Evolutionary conservation across 2,113 vertebrate species (phyloP).

Genomic region (Callipepla squamata): DNA sequence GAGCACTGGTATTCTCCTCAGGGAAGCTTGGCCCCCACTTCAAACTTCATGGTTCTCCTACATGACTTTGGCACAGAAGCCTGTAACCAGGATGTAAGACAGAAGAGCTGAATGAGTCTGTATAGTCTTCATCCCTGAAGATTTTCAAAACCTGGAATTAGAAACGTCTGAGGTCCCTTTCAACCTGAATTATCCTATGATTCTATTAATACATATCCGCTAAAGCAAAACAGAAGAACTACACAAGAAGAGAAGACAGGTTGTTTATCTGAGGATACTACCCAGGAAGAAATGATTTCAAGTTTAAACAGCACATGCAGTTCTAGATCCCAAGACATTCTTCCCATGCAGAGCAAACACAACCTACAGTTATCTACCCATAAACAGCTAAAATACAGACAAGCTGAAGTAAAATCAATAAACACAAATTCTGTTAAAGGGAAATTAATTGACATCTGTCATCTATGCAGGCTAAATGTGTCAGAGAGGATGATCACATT

Average conservation of each 20-base stretch:
- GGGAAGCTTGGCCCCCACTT: background rate
- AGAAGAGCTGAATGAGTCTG: background rate
- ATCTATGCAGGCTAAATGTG: background rate
- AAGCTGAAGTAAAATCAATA: background rate
- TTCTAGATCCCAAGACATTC: background rate
- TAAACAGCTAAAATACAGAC: background rate
- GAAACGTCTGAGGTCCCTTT: background rate
- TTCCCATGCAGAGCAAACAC: background rate
- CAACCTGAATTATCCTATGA: background rate
- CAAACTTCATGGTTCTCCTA: background rate
- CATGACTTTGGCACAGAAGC: background rate
- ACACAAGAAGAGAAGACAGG: background rate
- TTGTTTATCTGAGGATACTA: background rate
- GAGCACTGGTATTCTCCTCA: background rate
- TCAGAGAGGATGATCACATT: background rate
- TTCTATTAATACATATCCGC: background rate
- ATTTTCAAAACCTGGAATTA: background rate
- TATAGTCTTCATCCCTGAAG: background rate
- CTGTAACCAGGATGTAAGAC: background rate
- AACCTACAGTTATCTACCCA: background rate
- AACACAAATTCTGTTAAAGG: background rate
- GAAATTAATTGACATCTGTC: background rate
- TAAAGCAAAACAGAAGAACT: background rate
- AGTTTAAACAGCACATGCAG: background rate
- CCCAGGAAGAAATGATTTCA: background rate